Percentiles rank a stretch among this genome's conserved stretches.
Evolutionary conservation across 2,113 vertebrate species (phyloP).

Genomic region (Muntiacus muntjak): DNA sequence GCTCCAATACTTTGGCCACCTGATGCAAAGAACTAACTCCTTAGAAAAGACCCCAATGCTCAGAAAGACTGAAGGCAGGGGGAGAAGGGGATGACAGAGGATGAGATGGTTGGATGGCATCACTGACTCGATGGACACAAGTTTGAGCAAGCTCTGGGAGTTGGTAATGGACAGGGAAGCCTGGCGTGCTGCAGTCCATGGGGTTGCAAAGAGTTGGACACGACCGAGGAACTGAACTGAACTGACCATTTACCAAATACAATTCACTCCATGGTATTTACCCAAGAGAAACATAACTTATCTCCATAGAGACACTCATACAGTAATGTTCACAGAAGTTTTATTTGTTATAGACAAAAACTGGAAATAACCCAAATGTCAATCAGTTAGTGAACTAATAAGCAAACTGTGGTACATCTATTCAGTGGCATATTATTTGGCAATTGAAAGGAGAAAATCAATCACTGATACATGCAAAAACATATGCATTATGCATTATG

Average conservation of each 20-base stretch:
- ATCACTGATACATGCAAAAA: background rate
- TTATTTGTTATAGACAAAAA: background rate
- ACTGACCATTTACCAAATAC: background rate
- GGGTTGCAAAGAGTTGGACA: background rate
- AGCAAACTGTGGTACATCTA: background rate
- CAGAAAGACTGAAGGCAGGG: background rate
- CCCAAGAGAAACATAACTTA: background rate
- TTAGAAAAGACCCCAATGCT: background rate
- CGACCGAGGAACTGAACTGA: background rate
- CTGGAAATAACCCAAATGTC: background rate
- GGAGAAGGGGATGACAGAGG: background rate
- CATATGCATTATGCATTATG: background rate
- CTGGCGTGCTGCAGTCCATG: rapidly evolving
- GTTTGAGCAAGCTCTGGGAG: background rate
- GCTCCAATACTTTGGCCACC: background rate
- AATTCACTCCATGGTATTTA: background rate
- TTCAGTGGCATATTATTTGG: background rate
- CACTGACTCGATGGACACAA: background rate
- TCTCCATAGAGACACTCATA: background rate
- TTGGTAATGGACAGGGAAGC: background rate
- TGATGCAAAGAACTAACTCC: background rate
- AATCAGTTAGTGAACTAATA: background rate
- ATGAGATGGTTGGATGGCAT: background rate
- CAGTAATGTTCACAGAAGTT: background rate
- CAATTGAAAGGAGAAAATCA: background rate